A percentile compares a stretch with the other conserved stretches of the same genome.
These are phyloP conservation scores for Thamnaconus septentrionalis DNA, from an alignment of 2,113 vertebrate genomes.

Conservation along the genomic window DNA sequence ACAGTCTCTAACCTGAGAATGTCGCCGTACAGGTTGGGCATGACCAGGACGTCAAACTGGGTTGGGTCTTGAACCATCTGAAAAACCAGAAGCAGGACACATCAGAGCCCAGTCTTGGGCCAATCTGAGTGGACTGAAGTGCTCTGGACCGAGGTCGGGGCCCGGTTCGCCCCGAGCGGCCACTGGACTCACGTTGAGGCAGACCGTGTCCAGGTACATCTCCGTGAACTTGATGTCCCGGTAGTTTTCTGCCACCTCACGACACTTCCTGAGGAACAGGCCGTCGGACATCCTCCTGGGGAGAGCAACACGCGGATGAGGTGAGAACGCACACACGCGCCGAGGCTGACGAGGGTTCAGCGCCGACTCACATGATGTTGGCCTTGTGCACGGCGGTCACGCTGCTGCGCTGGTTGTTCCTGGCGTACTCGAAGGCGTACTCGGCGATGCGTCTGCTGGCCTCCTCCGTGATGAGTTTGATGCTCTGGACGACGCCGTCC, in stretches of 20 bases:
- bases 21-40: slow-evolving; percentile 97
- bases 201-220: slow-evolving; percentile 97
- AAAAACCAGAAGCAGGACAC: slow-evolving; percentile 2
- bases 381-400: slow-evolving; percentile 97
- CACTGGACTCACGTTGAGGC: slow-evolving; percentile 86
- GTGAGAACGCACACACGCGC: neutral
- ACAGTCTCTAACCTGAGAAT: slow-evolving; percentile 84
- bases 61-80: slow-evolving; percentile 98
- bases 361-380: slow-evolving; percentile 89
- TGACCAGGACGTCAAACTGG: slow-evolving; percentile 94
- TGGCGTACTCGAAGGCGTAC: slow-evolving; percentile 94
- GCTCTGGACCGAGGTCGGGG: no score
- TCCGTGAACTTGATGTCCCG: slow-evolving; percentile 97
- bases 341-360: neutral
- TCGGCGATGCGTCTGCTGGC: slow-evolving; percentile 93
- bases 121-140: no score
- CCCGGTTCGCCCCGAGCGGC: neutral
- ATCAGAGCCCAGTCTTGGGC: no score
- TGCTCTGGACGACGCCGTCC: slow-evolving; percentile 95
- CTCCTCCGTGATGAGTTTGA: slow-evolving; percentile 93
- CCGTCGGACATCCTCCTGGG: slow-evolving; percentile 96
- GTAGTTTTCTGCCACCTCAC: slow-evolving; percentile 93
- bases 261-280: slow-evolving; percentile 92
- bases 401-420: slow-evolving; percentile 88
- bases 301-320: neutral